These are phyloP conservation scores for Halichoeres trimaculatus DNA, from an alignment of 2,113 vertebrate genomes.

Conservation along the genomic window DNA sequence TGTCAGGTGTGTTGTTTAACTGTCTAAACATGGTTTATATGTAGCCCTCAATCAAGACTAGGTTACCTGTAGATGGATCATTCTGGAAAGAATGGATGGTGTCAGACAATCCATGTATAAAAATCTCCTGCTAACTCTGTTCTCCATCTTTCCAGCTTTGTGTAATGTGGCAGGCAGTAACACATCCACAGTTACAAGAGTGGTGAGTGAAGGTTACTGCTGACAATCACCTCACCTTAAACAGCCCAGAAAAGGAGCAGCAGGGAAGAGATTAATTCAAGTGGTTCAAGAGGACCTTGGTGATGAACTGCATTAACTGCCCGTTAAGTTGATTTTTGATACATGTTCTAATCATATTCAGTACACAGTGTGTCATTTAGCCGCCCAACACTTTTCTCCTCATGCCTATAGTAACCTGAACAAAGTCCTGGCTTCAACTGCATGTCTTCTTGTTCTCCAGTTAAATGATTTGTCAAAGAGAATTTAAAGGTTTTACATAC, in stretches of 20 bases:
- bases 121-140: neutral
- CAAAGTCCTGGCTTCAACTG: too few relatives aligned
- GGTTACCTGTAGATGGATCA: conserved; percentile 37
- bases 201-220: conserved; percentile 20
- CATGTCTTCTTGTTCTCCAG: too few relatives aligned
- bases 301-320: neutral
- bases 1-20: conserved; percentile 21
- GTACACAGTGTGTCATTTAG: too few relatives aligned
- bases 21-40: neutral
- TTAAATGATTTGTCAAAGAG: too few relatives aligned
- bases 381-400: too few relatives aligned
- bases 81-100: conserved; percentile 18
- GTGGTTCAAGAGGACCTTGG: neutral
- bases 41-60: conserved; percentile 23
- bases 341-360: too few relatives aligned
- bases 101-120: conserved; percentile 10
- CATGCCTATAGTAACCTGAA: too few relatives aligned
- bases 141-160: conserved; percentile 5
- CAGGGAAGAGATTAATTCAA: neutral
- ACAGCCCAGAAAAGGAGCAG: neutral
- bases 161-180: conserved; percentile 6
- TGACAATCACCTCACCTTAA: conserved; percentile 11
- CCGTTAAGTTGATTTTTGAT: neutral
- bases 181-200: conserved; percentile 8
- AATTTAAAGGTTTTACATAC: too few relatives aligned